These are phyloP conservation scores for Schrankia costaestrigalis DNA, from an alignment of 2,888 invertebrate genomes.

Conservation along the genomic window DNA sequence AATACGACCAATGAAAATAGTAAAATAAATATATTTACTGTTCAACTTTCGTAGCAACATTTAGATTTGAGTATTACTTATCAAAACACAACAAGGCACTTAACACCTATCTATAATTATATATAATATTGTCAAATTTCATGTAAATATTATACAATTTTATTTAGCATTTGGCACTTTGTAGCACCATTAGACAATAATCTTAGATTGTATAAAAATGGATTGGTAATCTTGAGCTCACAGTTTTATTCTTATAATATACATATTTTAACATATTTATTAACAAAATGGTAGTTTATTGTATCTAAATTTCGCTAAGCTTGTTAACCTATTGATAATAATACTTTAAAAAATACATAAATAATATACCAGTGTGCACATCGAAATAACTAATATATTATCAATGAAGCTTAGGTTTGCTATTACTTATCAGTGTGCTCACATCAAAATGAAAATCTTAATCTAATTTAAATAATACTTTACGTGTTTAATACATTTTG, in stretches of 20 bases:
- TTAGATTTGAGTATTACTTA: conserved; percentile 65
- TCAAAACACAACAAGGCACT: conserved; percentile 68
- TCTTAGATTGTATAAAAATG: conserved; percentile 28
- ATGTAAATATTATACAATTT: conserved; percentile 1
- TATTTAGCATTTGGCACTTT: conserved; percentile 42
- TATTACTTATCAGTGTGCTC: too few species aligned
- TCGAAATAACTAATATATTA: too few species aligned
- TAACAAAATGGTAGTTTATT: too few species aligned
- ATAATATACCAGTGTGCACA: too few species aligned
- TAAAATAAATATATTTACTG: conserved; percentile 78
- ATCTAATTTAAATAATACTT: too few species aligned
- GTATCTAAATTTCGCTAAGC: too few species aligned
- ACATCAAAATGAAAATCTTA: too few species aligned
- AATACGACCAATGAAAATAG: conserved; percentile 77
- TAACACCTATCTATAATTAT: conserved; percentile 37
- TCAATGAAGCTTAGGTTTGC: too few species aligned
- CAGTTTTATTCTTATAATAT: not conserved
- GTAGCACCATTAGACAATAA: conserved; percentile 30
- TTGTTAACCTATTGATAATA: too few species aligned
- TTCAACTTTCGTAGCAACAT: conserved; percentile 71
- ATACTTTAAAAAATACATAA: too few species aligned
- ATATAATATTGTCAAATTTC: conserved; percentile 12
- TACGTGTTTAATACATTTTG: too few species aligned
- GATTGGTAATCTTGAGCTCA: conserved; percentile 30
- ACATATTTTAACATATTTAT: not conserved